phyloP scores from a whole-genome alignment of 2,797 vertebrate genomes.

The Pantherophis alleghaniensis region DNA sequence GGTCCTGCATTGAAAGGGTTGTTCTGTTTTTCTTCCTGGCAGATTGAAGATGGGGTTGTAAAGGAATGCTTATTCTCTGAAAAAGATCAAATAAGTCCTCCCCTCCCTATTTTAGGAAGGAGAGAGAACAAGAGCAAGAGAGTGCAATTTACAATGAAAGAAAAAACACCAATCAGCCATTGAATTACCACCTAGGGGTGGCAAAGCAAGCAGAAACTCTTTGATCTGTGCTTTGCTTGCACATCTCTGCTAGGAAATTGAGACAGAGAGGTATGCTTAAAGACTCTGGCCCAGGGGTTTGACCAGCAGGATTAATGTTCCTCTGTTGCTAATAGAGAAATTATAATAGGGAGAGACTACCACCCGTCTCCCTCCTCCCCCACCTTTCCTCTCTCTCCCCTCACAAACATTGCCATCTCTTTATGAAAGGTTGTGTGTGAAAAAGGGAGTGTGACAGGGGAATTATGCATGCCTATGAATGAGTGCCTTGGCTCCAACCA shows the following conservation, averaged over 20 bases:
- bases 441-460: neutral
- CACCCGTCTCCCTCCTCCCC: neutral
- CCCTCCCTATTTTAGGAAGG: neutral
- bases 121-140: neutral
- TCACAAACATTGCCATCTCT: neutral
- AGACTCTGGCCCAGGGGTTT: neutral
- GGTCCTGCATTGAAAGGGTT: neutral
- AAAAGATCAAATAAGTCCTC: neutral
- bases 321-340: neutral
- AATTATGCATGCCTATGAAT: neutral
- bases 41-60: neutral
- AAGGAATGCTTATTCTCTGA: neutral
- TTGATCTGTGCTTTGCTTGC: neutral
- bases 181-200: constrained; percentile 8
- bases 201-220: neutral
- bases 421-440: neutral
- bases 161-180: neutral
- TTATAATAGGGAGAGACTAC: neutral
- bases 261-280: neutral
- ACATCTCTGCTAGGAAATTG: constrained; percentile 8
- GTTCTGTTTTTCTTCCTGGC: neutral
- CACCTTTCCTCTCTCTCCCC: neutral
- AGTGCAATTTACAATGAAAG: neutral
- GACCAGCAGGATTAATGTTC: neutral
- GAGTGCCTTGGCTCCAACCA: neutral